Conservation (phyloP, 2,797 vertebrate genomes). For the Echiichthys vipera region DNA sequence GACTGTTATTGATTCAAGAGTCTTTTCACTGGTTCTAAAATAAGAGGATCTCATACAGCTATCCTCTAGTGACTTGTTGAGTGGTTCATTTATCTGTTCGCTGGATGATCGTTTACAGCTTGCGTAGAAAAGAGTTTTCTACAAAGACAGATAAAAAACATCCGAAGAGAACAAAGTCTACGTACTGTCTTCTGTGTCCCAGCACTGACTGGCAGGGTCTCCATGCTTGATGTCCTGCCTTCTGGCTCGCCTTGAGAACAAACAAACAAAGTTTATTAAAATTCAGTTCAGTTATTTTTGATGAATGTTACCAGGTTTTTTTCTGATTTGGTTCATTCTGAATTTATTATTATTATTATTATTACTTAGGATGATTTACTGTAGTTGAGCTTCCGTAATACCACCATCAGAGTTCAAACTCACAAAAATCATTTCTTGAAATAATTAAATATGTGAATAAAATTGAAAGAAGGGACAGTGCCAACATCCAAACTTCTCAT, state of each 20-base stretch:
- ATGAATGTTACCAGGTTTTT: background rate
- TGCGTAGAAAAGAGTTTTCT: background rate
- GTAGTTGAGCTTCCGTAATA: background rate
- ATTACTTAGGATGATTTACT: background rate
- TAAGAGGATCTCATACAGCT: background rate
- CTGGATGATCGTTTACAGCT: background rate
- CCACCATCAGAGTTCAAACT: background rate
- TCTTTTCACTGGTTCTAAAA: background rate
- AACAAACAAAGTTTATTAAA: slow-evolving; percentile 31
- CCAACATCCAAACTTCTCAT: background rate
- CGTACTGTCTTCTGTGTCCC: slow-evolving; percentile 95
- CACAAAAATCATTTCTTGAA: background rate
- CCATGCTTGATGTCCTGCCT: slow-evolving; percentile 98
- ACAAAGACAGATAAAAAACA: background rate
- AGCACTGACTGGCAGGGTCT: slow-evolving; percentile 95
- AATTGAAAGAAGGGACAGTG: background rate
- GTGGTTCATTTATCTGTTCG: background rate
- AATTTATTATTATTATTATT: background rate
- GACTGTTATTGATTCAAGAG: background rate
- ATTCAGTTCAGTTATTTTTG: background rate
- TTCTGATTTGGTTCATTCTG: background rate
- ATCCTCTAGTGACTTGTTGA: background rate
- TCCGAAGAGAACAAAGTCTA: slow-evolving; percentile 33
- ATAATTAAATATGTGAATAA: background rate
- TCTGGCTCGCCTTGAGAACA: slow-evolving; percentile 90